These are phyloP conservation scores for Haliaeetus leucogaster DNA, from an alignment of 2,113 vertebrate species.

Conservation along the genomic window DNA sequence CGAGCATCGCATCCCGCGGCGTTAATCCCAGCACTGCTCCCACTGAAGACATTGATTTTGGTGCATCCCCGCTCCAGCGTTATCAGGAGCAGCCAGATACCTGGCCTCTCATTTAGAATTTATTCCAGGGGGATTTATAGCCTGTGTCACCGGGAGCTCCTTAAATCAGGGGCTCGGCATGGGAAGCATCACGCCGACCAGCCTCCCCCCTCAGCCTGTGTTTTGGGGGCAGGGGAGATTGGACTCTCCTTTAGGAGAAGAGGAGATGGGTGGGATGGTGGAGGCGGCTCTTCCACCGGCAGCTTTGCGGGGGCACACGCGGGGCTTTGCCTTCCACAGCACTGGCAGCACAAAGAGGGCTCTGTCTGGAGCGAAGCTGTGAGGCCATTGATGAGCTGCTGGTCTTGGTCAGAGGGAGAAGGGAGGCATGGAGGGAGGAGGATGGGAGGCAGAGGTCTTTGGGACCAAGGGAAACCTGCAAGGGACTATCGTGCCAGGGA, in stretches of 20 bases:
- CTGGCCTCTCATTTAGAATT: not conserved
- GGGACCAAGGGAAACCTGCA: rapidly evolving
- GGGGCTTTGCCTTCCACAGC: not conserved
- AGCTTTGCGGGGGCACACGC: not conserved
- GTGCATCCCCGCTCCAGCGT: not conserved
- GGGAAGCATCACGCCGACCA: rapidly evolving
- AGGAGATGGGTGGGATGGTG: not conserved
- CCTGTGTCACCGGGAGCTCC: not conserved
- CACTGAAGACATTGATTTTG: rapidly evolving
- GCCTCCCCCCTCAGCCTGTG: rapidly evolving
- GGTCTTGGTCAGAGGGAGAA: rapidly evolving
- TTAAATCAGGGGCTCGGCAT: not conserved
- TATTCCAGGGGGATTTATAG: not conserved
- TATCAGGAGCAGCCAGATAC: not conserved
- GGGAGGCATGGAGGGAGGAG: not conserved
- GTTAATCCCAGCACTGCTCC: not conserved
- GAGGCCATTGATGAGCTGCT: not conserved
- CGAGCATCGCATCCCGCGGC: rapidly evolving
- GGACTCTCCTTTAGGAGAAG: not conserved
- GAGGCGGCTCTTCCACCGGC: not conserved
- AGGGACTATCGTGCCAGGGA: rapidly evolving
- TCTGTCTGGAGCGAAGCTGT: not conserved
- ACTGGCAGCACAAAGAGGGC: not conserved
- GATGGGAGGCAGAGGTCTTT: not conserved
- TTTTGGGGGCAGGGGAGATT: not conserved